Evolutionary conservation across 1,140 invertebrate species (phyloP), one percentile per base, ranked within the genome.

Genomic region (Drosophila lacteicornis): DNA sequence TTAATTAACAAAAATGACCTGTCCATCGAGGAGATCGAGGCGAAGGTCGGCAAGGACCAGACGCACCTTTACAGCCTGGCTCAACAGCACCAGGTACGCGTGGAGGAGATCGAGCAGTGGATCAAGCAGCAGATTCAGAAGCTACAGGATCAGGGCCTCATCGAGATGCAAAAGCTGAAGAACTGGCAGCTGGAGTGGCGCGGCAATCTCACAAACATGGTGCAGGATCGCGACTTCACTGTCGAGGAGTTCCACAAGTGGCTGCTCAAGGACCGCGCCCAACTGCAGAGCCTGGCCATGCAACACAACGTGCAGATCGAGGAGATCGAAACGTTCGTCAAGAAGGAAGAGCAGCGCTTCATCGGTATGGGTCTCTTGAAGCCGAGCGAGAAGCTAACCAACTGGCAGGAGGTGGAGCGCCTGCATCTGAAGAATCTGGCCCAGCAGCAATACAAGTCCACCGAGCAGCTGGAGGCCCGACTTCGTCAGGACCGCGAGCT

Each of bases 191-290:
- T 73, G 40, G 83, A 91, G 65, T 92, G 91, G 90, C 91, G 91
- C 13, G 91, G 91, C 13, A 91, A 91, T 59, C 62, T 92, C 0
- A 91, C 91, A 4, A 91, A 91, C 15, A 88, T 92, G 91, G 83
- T 92, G 11, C 83, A 92, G 53, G 90, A 92, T 19, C 91, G 91
- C 3, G 91, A 92, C 58, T 91, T 80, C 3, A 92, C 91, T 0
- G 91, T 92, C 8, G 91, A 92, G 57, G 90, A 92, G 68, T 92
- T 92, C 71, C 88, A 92, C 70, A 92, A 91, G 62, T 91, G 91
- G 91, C 30, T 92, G 43, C 76, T 91, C 3, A 85, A 91, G 61
- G 91, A 92, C 62, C 91, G 90, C 4, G 60, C 70, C 1, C 86
- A 91, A 12, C 69, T 92, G 1, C 75, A 92, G 42, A 84, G 61